These are phyloP conservation scores for Cataglyphis hispanica DNA, from an alignment of 1,140 invertebrate species.

Conservation along the genomic window DNA sequence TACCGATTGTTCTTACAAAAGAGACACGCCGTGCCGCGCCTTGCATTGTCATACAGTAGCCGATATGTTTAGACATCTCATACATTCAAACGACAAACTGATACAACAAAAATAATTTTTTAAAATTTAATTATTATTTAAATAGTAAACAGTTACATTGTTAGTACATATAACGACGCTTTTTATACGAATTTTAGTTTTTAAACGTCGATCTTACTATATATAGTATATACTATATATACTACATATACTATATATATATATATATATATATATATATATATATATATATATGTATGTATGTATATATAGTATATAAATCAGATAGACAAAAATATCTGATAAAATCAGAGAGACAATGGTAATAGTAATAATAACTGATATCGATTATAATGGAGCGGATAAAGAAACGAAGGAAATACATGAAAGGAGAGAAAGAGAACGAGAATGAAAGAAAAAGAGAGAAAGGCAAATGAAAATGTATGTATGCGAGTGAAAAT, in stretches of 20 bases:
- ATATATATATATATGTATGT: slow-evolving; percentile 73
- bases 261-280: slow-evolving; percentile 76
- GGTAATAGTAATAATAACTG: slow-evolving; percentile 77
- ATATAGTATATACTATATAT: slow-evolving; percentile 76
- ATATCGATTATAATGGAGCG: slow-evolving; percentile 77
- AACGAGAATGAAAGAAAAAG: slow-evolving; percentile 49
- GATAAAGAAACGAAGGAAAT: slow-evolving; percentile 72
- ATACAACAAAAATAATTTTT: slow-evolving; percentile 81
- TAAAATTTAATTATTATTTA: slow-evolving; percentile 84
- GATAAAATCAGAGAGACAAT: slow-evolving; percentile 76
- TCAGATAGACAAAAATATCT: too few relatives aligned
- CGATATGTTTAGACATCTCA: slow-evolving; percentile 74
- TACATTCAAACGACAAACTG: slow-evolving; percentile 72
- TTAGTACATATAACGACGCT: slow-evolving; percentile 85
- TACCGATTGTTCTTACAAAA: slow-evolving; percentile 65
- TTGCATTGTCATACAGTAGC: slow-evolving; percentile 71
- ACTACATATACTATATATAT: slow-evolving; percentile 75
- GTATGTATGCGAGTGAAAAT: slow-evolving; percentile 63
- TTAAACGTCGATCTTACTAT: slow-evolving; percentile 83
- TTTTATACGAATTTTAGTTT: slow-evolving; percentile 87
- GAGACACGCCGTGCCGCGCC: slow-evolving; percentile 54
- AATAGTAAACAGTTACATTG: slow-evolving; percentile 83
- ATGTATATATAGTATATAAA: slow-evolving; percentile 79
- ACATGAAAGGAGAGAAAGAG: slow-evolving; percentile 64
- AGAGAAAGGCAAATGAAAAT: slow-evolving; percentile 62